phyloP scores from a whole-genome alignment of 1,140 invertebrate genomes.

The Drosophila saltans region DNA sequence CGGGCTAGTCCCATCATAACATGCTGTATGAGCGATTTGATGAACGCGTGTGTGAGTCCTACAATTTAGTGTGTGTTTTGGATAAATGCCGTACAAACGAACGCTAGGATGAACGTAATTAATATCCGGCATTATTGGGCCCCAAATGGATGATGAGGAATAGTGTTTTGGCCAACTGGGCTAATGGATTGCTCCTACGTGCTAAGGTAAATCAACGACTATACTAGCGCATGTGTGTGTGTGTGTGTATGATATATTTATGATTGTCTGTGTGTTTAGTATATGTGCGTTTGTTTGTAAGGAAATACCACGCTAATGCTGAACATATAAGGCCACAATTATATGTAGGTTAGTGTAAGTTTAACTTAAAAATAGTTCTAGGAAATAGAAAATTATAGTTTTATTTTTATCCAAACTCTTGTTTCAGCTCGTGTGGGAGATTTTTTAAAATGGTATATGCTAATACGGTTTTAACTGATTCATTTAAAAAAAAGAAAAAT shows the following conservation, averaged over 20 bases:
- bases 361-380: constrained; percentile 3
- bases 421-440: background rate
- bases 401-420: background rate
- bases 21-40: constrained; percentile 34
- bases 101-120: constrained; percentile 48
- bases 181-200: constrained; percentile 50
- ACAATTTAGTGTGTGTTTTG: constrained; percentile 46
- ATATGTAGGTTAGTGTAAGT: background rate
- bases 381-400: constrained; percentile 11
- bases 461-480: too few species aligned
- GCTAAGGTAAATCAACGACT: constrained; percentile 23
- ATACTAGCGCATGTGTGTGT: background rate
- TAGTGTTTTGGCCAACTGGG: constrained; percentile 7
- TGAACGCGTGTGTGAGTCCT: constrained; percentile 17
- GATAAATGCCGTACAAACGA: constrained; percentile 55
- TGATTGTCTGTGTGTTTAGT: background rate
- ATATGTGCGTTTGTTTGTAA: background rate
- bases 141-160: constrained; percentile 26
- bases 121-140: constrained; percentile 54
- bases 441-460: background rate
- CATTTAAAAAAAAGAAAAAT: too few species aligned
- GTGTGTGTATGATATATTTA: background rate
- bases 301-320: constrained; percentile 8
- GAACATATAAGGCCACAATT: background rate
- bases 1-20: constrained; percentile 3